Evolutionary conservation across 2,888 invertebrate species (phyloP).

Genomic region (Eristalinus aeneus): DNA sequence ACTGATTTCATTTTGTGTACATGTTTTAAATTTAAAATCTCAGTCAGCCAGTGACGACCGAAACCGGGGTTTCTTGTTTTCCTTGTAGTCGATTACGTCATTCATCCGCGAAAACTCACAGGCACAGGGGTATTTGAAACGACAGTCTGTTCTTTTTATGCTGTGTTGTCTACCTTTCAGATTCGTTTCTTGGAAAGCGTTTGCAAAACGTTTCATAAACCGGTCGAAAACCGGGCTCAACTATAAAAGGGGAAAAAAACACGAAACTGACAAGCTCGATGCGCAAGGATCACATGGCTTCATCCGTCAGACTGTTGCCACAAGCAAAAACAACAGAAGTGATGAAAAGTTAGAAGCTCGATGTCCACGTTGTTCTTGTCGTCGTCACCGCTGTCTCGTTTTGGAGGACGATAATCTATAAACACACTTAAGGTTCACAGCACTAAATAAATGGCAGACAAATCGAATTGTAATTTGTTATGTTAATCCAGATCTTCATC

Average conservation of each 20-base stretch:
- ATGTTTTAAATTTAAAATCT: conserved; percentile 21
- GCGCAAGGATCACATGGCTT: not conserved
- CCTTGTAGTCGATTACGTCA: conserved; percentile 45
- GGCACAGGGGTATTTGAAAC: not conserved
- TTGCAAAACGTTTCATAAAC: not conserved
- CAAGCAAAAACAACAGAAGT: not conserved
- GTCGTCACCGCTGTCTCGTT: not conserved
- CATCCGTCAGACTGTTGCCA: not conserved
- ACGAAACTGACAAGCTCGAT: not conserved
- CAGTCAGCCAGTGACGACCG: not conserved
- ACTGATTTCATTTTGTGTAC: conserved; percentile 3
- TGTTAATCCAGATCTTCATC: not conserved
- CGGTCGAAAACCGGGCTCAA: not conserved
- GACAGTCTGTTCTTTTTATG: no score
- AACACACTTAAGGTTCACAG: not conserved
- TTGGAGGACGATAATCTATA: not conserved
- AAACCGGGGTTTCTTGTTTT: conserved; percentile 19
- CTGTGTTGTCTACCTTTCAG: not conserved
- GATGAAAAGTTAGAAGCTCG: no score
- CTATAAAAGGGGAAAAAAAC: not conserved
- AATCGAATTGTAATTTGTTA: not conserved
- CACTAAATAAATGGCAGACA: not conserved
- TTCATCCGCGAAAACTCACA: conserved; percentile 31
- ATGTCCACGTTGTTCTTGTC: not conserved
- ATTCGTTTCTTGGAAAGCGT: conserved; percentile 37